These are phyloP conservation scores for Scaptomyza caliginosa DNA, from an alignment of 2,888 invertebrate species.

Conservation along the genomic window DNA sequence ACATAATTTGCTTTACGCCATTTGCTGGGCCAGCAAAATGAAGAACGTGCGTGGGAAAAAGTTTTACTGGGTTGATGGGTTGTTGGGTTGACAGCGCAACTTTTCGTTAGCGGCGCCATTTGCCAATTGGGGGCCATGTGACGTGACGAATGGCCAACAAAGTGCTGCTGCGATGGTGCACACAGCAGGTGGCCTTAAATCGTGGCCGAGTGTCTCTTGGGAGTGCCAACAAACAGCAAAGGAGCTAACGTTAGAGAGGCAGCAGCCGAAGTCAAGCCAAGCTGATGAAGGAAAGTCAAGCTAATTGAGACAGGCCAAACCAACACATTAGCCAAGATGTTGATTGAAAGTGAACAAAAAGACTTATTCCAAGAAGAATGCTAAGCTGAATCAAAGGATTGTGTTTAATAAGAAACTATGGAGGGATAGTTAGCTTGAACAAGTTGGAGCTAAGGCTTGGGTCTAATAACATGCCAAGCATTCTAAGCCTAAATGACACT, in stretches of 20 bases:
- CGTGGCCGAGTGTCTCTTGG: not conserved
- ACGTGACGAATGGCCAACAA: slow-evolving; percentile 51
- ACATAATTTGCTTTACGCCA: slow-evolving; percentile 66
- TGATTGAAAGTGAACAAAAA: slow-evolving; percentile 26
- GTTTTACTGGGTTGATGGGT: slow-evolving; percentile 53
- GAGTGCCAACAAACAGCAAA: not conserved
- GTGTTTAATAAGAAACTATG: no score
- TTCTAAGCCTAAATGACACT: no score
- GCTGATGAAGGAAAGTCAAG: slow-evolving; percentile 29
- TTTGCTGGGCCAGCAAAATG: slow-evolving; percentile 50
- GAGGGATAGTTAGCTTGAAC: no score
- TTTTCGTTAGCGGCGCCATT: slow-evolving; percentile 49
- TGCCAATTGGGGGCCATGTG: slow-evolving; percentile 30
- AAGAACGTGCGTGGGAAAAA: slow-evolving; percentile 67
- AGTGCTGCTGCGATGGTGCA: slow-evolving; percentile 37
- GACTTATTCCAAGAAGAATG: not conserved
- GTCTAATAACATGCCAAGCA: no score
- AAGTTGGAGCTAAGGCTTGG: no score
- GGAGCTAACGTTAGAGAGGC: slow-evolving; percentile 30
- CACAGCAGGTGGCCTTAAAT: slow-evolving; percentile 55
- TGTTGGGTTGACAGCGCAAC: slow-evolving; percentile 45
- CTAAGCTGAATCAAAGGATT: not conserved
- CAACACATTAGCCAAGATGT: slow-evolving; percentile 1
- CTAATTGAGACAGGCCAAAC: slow-evolving; percentile 41
- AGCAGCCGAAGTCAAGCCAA: slow-evolving; percentile 43